Conservation (phyloP, 2,888 invertebrate species). For the Mamestra brassicae region DNA sequence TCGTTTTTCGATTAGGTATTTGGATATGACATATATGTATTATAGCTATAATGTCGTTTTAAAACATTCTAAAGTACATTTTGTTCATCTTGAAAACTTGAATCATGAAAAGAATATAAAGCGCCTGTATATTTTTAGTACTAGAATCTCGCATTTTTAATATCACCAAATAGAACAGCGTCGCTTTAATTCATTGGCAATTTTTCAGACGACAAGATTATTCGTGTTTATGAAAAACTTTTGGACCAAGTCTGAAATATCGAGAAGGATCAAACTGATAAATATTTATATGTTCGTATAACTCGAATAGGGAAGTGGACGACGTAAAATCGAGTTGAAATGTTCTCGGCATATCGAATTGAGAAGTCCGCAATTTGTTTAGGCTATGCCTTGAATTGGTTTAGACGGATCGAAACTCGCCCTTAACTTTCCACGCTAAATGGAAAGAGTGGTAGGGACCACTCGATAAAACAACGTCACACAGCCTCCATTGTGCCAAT, state of each 20-base stretch:
- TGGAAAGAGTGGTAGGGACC: no score
- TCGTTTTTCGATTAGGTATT: background rate
- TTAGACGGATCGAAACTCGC: no score
- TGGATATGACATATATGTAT: background rate
- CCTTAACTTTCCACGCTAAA: no score
- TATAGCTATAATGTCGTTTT: background rate
- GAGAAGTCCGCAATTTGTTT: no score
- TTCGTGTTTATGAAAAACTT: background rate
- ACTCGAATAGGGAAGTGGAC: background rate
- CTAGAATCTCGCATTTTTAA: background rate
- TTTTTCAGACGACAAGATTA: background rate
- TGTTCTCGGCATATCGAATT: no score
- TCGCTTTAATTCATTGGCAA: constrained; percentile 6
- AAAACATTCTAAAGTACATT: background rate
- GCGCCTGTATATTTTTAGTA: background rate
- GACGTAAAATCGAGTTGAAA: background rate
- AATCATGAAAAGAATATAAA: background rate
- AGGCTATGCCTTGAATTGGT: no score
- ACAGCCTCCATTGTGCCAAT: no score
- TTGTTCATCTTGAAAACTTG: background rate
- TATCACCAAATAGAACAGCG: constrained; percentile 14
- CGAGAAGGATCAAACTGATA: background rate
- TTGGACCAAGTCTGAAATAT: background rate
- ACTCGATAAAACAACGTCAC: no score
- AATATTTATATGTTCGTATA: background rate